phyloP scores from a whole-genome alignment of 2,797 vertebrate species.

The Lepus oiostolus region DNA sequence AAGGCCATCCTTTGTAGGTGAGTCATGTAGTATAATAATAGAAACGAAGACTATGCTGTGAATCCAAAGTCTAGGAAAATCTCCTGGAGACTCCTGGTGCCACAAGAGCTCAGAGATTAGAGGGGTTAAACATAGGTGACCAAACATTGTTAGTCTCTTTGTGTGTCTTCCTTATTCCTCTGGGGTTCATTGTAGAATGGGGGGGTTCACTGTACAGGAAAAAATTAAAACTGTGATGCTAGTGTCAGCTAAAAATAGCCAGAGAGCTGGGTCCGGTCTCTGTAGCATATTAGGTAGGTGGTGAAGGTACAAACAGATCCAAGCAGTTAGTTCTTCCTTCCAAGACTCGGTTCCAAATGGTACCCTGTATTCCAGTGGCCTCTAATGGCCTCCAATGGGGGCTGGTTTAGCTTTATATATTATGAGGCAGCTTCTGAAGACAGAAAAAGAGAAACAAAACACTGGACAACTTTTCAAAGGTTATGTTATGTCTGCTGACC shows the following conservation, averaged over 20 bases:
- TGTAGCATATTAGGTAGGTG: neutral
- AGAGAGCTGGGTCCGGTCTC: neutral
- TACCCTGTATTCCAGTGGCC: neutral
- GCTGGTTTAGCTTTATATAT: neutral
- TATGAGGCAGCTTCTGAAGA: neutral
- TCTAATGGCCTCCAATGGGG: neutral
- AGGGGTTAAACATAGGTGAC: neutral
- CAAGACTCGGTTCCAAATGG: neutral
- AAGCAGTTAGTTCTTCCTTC: neutral
- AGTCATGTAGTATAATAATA: conserved; percentile 35
- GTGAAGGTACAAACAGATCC: neutral
- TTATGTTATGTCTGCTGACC: neutral
- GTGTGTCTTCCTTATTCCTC: neutral
- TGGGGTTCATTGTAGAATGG: conserved; percentile 3
- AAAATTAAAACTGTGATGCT: conserved; percentile 10
- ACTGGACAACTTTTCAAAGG: neutral
- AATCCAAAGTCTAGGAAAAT: conserved; percentile 69
- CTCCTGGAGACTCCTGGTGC: neutral
- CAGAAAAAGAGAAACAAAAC: conserved; percentile 1
- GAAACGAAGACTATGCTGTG: conserved; percentile 34
- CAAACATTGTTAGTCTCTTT: conserved; percentile 49
- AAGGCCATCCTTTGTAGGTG: conserved; percentile 50
- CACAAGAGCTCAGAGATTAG: neutral
- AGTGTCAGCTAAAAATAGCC: neutral
- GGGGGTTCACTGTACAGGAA: neutral